Conservation (phyloP, 2,797 vertebrate genomes). For the Lepidocolaptes lacrymiger region DNA sequence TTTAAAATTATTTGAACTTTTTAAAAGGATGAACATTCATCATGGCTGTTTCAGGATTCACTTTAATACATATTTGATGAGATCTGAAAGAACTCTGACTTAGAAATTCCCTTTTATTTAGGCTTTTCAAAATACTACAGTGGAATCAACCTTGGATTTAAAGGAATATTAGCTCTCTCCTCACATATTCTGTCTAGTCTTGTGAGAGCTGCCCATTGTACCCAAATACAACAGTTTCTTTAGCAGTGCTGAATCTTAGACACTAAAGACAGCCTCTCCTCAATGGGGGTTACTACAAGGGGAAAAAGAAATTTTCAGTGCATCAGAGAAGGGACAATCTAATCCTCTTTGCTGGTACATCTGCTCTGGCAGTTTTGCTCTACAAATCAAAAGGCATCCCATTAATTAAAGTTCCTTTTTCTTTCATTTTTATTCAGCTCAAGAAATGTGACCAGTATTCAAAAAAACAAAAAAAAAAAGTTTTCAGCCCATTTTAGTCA, state of each 20-base stretch:
- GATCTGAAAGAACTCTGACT: slow-evolving; percentile 48
- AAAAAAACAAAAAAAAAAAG: slow-evolving; percentile 19
- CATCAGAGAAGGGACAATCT: slow-evolving; percentile 85
- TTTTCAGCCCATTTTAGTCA: slow-evolving; percentile 70
- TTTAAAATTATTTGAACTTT: slow-evolving; percentile 26
- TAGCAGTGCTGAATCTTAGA: slow-evolving; percentile 84
- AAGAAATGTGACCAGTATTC: slow-evolving; percentile 84
- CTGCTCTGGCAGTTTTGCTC: slow-evolving; percentile 86
- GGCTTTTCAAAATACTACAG: slow-evolving; percentile 68
- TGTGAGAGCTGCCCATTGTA: slow-evolving; percentile 85
- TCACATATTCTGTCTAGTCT: slow-evolving; percentile 87
- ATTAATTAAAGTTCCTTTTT: slow-evolving; percentile 86
- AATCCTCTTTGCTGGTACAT: slow-evolving; percentile 92
- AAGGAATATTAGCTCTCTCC: slow-evolving; percentile 84
- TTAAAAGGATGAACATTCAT: slow-evolving; percentile 22
- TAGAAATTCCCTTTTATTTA: slow-evolving; percentile 70
- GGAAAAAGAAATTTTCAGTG: slow-evolving; percentile 82
- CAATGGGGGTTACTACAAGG: slow-evolving; percentile 83
- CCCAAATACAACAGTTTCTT: slow-evolving; percentile 82
- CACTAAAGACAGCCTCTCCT: slow-evolving; percentile 84
- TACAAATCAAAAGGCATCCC: slow-evolving; percentile 87
- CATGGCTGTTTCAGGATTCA: slow-evolving; percentile 56
- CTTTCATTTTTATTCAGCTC: slow-evolving; percentile 87
- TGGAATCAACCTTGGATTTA: slow-evolving; percentile 66
- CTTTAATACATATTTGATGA: slow-evolving; percentile 69